Percentiles rank a stretch among this genome's conserved stretches.
phyloP scores from a whole-genome alignment of 2,888 invertebrate genomes.

The Conomelus anceps region DNA sequence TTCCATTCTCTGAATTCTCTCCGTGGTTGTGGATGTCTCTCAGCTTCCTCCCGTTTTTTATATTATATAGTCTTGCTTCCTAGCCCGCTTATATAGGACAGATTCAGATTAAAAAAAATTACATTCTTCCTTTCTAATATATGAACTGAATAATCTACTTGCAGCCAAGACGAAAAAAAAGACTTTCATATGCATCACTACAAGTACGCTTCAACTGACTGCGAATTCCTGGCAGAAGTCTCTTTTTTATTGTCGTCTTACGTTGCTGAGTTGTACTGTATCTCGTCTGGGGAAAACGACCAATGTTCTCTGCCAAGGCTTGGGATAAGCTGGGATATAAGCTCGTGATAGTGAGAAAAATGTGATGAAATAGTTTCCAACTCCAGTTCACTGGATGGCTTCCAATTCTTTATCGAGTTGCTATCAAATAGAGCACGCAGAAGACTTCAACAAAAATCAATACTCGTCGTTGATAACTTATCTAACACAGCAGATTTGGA shows the following conservation, averaged over 20 bases:
- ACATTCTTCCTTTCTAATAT: not conserved
- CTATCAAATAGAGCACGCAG: not conserved
- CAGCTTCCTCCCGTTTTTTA: not conserved
- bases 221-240: not conserved
- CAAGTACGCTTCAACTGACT: not conserved
- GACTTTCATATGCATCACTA: not conserved
- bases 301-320: not conserved
- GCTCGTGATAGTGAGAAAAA: not conserved
- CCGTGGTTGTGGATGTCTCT: not conserved
- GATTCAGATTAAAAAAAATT: not conserved
- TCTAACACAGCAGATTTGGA: too few relatives aligned
- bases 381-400: not conserved
- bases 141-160: not conserved
- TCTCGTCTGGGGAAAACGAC: not conserved
- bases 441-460: not conserved
- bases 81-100: not conserved
- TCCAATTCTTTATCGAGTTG: not conserved
- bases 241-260: not conserved
- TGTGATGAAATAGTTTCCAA: not conserved
- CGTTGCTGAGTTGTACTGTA: not conserved
- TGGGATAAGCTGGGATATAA: not conserved
- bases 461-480: not conserved
- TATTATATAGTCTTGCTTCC: not conserved
- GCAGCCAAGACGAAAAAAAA: not conserved
- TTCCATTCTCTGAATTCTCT: not conserved